These are phyloP conservation scores for Intellagama lesueurii DNA, from an alignment of 2,797 vertebrate species.

Conservation along the genomic window DNA sequence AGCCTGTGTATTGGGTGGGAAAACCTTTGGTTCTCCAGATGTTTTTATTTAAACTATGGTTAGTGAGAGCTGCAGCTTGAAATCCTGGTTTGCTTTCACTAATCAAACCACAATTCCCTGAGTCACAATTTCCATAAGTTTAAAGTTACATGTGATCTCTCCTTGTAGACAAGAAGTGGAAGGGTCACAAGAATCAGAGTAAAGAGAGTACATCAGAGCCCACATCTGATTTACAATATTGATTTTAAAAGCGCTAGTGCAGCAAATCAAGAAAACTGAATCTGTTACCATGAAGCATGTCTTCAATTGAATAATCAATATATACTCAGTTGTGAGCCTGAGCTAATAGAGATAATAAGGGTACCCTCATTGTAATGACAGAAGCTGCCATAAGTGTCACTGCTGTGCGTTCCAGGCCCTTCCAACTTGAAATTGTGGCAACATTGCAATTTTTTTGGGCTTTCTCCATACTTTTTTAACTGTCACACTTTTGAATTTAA, in stretches of 20 bases:
- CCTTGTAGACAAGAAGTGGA: not conserved
- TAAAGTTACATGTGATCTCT: not conserved
- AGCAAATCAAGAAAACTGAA: not conserved
- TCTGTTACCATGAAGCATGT: constrained; percentile 11
- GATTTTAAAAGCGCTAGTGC: not conserved
- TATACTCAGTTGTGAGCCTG: not conserved
- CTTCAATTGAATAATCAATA: constrained; percentile 19
- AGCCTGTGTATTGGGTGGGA: no score
- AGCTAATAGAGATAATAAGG: constrained; percentile 13
- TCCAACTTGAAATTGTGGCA: not conserved
- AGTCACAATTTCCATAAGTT: not conserved
- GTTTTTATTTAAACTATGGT: not conserved
- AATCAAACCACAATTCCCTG: not conserved
- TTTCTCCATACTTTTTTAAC: not conserved
- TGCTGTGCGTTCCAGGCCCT: not conserved
- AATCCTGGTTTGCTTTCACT: not conserved
- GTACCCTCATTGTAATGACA: not conserved
- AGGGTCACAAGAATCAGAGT: not conserved
- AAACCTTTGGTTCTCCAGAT: no score
- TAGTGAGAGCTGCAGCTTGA: not conserved
- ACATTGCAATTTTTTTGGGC: not conserved
- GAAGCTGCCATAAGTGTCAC: not conserved
- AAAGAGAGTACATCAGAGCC: not conserved
- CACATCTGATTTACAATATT: not conserved
- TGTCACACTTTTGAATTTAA: not conserved